Evolutionary conservation across 2,113 vertebrate genomes (phyloP), one percentile per base, ranked within the genome.

Genomic region (Nerophis lumbriciformis): DNA sequence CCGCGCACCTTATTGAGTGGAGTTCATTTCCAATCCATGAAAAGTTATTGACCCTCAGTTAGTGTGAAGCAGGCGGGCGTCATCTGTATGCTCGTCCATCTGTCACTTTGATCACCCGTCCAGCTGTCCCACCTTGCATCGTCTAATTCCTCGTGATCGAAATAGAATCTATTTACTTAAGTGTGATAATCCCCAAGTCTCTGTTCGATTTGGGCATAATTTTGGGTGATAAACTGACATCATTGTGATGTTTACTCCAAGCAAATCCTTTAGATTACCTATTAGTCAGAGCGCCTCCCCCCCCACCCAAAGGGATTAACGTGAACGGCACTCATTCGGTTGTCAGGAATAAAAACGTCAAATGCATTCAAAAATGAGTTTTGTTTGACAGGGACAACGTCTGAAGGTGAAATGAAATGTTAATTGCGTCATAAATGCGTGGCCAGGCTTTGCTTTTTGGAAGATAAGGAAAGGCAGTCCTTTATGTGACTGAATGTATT

Each of bases 1-100:
- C 35, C 36, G 42, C 69, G 35, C 48, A 8, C 38, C 59, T 37
- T 62, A 78, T 78, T 74, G 72, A 75, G 79, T 66, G 5, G 69
- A 81, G 80, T 68, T 80, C 48, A 81, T 84, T 82, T 88, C 63
- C 59, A 69, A 72, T 81, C 72, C 67, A 73, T 67, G 44, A 67
- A 67, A 70, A 68, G 66, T 65, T 73, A 83, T 73, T 83, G 79
- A 83, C 74, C 68, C 65, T 53, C 81, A 74, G 63, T 74, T 75
- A 58, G 45, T 63, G 72, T 68, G 71, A 70, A 84, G 47, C 8
- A 6, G 54, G 21, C 44, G 38, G 54, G 21, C 44, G 36, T 62
- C 57, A 72, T 76, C 71, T 66, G 74, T 48, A 66, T 68, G 65
- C 61, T 60, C 71, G 59, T 74, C 68, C 75, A 67, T 42, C 44